A percentile compares a stretch with the other conserved stretches of the same genome.
Evolutionary conservation across 2,113 vertebrate genomes (phyloP).

Genomic region (Columbina picui): DNA sequence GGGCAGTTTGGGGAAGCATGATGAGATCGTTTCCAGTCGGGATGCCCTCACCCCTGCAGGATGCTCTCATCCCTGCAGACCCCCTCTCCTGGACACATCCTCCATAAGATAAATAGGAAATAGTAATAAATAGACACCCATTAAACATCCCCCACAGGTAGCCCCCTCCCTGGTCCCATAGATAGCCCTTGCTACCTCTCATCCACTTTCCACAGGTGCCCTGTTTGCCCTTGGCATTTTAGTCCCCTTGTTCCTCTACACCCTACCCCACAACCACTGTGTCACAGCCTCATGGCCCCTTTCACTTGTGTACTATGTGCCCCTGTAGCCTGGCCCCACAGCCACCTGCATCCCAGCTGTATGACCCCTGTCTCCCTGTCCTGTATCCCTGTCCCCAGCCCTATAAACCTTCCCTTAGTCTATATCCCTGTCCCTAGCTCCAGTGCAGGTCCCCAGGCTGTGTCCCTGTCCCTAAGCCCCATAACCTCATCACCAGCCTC

Average conservation of each 20-base stretch:
- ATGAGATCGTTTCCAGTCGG: background rate
- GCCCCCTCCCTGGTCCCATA: background rate
- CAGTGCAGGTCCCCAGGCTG: background rate
- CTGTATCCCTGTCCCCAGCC: background rate
- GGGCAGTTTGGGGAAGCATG: background rate
- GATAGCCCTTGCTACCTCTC: background rate
- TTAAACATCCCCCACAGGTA: background rate
- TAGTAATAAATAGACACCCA: no score
- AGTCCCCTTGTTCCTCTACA: background rate
- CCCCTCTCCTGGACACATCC: background rate
- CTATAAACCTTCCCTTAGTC: no score
- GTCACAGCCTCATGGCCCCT: background rate
- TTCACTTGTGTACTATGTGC: background rate
- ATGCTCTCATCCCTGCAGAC: background rate
- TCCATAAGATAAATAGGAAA: background rate
- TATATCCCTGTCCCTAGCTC: background rate
- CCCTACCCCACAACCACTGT: background rate
- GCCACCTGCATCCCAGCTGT: background rate
- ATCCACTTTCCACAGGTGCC: slow-evolving; percentile 33
- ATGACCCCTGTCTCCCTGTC: no score
- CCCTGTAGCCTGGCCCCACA: background rate
- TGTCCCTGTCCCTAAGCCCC: background rate
- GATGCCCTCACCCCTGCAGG: background rate
- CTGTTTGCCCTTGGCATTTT: no score
- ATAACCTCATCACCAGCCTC: no score